Base-by-base conservation (phyloP, 2,888 invertebrate species). In the Oscheius sp. region DNA sequence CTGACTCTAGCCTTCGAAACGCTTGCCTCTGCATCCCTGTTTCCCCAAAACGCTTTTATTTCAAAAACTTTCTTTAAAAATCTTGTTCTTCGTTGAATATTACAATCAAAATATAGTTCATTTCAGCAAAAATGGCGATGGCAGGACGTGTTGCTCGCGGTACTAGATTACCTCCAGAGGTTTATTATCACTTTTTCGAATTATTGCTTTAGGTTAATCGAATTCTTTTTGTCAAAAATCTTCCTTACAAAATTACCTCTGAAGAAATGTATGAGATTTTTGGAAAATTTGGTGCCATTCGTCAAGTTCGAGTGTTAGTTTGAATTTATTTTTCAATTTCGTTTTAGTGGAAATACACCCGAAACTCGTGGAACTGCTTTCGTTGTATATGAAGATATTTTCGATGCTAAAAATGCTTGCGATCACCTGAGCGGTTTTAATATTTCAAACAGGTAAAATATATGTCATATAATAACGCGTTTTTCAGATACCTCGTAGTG, bases 211-310 rank as follows among this genome's bases (percentile, higher is more conserved):
- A 97, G 90, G 98, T 98, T 2, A 98, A 99, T 87, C 90, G 97
- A 86, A 93, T 98, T 70, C 89, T 98, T 3, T 98, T 96, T 87
- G 92, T 99, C 10, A 90, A 97, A 85, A 99, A 99, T 89, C 90
- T 98, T 72, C 98, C 98, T 0, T 99, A 97, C 87, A 98, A 98
- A 90, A 98, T 99, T 81, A 96, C 96, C 58, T 95, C 94, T 5
- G 98, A 98, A 88, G 98, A 99, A 91, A 98, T 98, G 97, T 98
- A 99, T 87, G 98, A 99, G 89, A 99, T 99, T 76, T 99, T 98
- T 90, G 98, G 98, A 20, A 99, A 99, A 90, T 98, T 97, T 89
- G 98, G 98, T 82, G 97, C 98, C 2, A 97, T 98, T 78, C 89
- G 98, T 82, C 98, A 99, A 89, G 98, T 98, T 73, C 90, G 98